Conservation (phyloP, 35 echinoderm and acorn worm species). For the Hemicentrotus pulcherrimus region DNA sequence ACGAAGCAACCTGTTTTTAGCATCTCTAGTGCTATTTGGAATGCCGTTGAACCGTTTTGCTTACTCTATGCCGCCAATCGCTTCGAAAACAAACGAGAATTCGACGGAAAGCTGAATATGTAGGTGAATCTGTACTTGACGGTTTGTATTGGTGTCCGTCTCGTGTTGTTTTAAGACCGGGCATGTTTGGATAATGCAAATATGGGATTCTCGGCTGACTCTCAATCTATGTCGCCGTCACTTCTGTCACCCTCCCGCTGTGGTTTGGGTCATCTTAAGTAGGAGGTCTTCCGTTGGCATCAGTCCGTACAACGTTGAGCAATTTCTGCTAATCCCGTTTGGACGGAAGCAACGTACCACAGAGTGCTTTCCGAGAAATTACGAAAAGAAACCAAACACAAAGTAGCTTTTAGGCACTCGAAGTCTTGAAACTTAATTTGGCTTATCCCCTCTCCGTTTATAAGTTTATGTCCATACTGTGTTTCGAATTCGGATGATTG, state of each 20-base stretch:
- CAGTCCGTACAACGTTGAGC: background rate
- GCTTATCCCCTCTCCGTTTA: background rate
- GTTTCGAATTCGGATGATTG: too few species aligned
- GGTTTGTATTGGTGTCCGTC: background rate
- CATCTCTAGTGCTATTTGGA: background rate
- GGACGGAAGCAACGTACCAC: background rate
- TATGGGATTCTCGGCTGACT: background rate
- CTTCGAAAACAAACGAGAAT: background rate
- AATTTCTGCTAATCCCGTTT: background rate
- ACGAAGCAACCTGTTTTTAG: background rate
- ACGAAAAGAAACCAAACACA: background rate
- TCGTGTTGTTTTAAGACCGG: background rate
- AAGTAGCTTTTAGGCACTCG: too few species aligned
- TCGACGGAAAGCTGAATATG: background rate
- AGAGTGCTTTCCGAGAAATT: background rate
- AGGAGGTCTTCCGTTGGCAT: background rate
- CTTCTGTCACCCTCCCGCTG: background rate
- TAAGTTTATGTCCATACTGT: background rate
- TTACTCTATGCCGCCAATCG: background rate
- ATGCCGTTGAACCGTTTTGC: background rate
- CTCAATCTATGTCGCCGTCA: background rate
- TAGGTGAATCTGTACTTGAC: slow-evolving; percentile 1
- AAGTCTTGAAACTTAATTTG: background rate
- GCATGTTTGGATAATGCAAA: background rate
- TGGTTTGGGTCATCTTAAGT: background rate